phyloP scores from a whole-genome alignment of 2,797 vertebrate genomes.

The Sebastiscus albofasciatus region DNA sequence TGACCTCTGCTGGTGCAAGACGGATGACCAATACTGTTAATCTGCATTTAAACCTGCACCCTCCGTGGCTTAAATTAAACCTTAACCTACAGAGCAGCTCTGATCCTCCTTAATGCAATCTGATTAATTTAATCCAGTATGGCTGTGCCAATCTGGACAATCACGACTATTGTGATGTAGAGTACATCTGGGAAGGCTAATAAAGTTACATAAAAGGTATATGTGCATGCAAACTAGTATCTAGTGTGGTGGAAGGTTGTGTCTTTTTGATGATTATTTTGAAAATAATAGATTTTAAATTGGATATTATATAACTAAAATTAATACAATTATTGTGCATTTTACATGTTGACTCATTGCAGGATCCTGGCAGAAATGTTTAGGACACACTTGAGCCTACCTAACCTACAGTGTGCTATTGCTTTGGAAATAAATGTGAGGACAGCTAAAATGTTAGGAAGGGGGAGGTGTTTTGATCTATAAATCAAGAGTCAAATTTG shows the following conservation, averaged over 20 bases:
- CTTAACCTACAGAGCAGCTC: constrained; percentile 38
- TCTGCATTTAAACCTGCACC: constrained; percentile 44
- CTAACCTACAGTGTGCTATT: no score
- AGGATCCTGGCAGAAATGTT: constrained; percentile 43
- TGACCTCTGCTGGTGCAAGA: constrained; percentile 21
- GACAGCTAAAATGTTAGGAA: not conserved
- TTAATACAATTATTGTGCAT: not conserved
- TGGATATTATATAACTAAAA: no score
- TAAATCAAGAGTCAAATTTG: not conserved
- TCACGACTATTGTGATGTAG: constrained; percentile 9
- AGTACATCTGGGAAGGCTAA: constrained; percentile 1
- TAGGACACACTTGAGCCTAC: constrained; percentile 14
- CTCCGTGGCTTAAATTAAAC: constrained; percentile 41
- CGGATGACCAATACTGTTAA: constrained; percentile 18
- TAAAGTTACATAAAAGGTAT: not conserved
- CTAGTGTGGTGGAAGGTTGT: not conserved
- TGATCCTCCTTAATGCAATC: constrained; percentile 50
- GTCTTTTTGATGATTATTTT: not conserved
- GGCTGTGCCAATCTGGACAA: constrained; percentile 6
- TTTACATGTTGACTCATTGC: constrained; percentile 6
- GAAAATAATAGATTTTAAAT: not conserved
- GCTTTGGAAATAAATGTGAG: not conserved
- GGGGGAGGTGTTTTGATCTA: not conserved
- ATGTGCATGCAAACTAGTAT: not conserved
- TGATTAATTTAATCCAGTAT: constrained; percentile 53